These are phyloP conservation scores for Cavia porcellus DNA, from an alignment of 2,113 vertebrate species.

Conservation along the genomic window DNA sequence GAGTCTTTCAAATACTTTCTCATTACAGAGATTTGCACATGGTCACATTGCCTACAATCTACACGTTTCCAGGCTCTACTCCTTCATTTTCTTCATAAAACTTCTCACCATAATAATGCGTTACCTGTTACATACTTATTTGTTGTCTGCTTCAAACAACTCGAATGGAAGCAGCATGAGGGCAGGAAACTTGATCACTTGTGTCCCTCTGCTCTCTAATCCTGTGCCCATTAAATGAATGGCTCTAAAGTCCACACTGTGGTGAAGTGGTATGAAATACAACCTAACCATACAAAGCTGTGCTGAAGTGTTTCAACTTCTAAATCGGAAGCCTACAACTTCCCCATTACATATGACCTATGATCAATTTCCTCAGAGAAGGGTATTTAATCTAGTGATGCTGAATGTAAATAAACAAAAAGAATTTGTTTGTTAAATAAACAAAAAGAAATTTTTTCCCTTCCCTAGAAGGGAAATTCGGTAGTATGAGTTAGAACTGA, in stretches of 20 bases:
- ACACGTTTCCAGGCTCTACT: background rate
- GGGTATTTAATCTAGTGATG: background rate
- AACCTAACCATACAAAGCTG: background rate
- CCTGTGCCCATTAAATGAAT: background rate
- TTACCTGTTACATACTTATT: background rate
- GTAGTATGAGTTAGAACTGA: background rate
- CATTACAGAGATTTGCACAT: background rate
- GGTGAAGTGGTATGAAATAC: background rate
- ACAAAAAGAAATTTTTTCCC: no score
- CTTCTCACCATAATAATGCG: background rate
- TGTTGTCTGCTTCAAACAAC: background rate
- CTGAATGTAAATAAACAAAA: background rate
- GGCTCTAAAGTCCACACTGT: background rate
- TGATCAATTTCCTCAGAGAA: conserved; percentile 10
- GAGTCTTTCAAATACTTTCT: background rate
- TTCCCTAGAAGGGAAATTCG: background rate
- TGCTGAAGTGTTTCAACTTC: background rate
- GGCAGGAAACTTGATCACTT: background rate
- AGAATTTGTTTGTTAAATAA: no score
- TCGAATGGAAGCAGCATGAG: background rate
- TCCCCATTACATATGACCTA: background rate
- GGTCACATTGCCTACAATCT: background rate
- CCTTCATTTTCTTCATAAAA: background rate
- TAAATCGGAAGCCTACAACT: background rate
- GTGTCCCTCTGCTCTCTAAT: background rate